Evolutionary conservation across 2,797 vertebrate genomes (phyloP), one percentile per base, ranked within the genome.

Genomic region (Calcarius lapponicus): DNA sequence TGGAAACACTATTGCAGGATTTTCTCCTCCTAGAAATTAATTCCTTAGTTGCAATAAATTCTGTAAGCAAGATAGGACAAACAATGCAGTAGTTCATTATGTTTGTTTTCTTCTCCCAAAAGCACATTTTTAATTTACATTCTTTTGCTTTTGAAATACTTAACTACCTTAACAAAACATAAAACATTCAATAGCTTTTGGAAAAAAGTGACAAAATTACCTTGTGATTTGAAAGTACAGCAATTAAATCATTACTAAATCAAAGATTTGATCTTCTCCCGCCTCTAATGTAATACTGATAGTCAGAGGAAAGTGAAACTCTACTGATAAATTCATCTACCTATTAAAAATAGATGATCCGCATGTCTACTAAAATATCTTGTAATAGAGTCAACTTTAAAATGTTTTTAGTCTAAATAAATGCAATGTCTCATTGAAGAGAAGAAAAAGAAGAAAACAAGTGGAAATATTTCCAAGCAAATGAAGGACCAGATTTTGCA

Each of bases 71-170:
- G 32, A 32, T 56, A 89, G 26, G 80, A 81, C 15, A 81, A 89
- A 89, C 26, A 71, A 54, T 78, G 34, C 24, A 73, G 43, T 81
- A 79, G 16, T 81, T 95, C n/a, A 57, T 57, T 32, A 32, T 85
- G 60, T 88, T 82, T 88, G 83, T 78, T 94, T 95, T 64, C 26
- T 80, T 79, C 28, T 90, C 62, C 42, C n/a, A 43, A 56, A 64
- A 92, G 8, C 22, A 87, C 2, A 38, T 79, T 94, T 92, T 86
- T 7, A 87, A 76, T 56, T 80, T 42, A 31, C 25, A 56, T 83
- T 62, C 36, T 80, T 7, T 69, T 88, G 34, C 42, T 80, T 60
- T 79, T 79, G 26, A 72, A 88, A 69, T 53, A 54, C 9, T 81
- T 16, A 67, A 17, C 25, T 67, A 34, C 16, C 32, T 79, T 66